Conservation (phyloP, 2,888 invertebrate genomes). For the Epinotia nisella region DNA sequence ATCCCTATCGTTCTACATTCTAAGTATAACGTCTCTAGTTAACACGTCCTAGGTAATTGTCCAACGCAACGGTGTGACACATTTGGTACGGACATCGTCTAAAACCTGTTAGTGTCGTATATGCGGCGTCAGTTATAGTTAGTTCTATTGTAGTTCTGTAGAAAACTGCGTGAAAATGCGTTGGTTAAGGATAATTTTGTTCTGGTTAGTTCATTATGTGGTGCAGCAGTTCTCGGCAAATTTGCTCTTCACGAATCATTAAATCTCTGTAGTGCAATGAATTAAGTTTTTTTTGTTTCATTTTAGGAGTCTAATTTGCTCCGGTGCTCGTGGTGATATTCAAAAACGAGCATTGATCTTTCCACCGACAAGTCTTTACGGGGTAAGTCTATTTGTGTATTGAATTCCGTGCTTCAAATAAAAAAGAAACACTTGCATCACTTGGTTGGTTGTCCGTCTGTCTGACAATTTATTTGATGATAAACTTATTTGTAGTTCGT, state of each 20-base stretch:
- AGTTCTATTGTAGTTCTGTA: constrained; percentile 1
- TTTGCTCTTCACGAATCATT: background rate
- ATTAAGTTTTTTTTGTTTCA: constrained; percentile 53
- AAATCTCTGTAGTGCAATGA: constrained; percentile 42
- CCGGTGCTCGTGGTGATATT: constrained; percentile 58
- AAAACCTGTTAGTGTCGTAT: constrained; percentile 30
- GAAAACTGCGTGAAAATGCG: constrained; percentile 14
- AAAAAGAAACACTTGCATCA: too few species aligned
- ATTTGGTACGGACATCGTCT: background rate
- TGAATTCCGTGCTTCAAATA: background rate
- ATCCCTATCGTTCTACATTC: constrained; percentile 15
- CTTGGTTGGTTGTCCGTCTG: too few species aligned
- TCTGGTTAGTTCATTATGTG: constrained; percentile 54
- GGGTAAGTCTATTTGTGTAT: constrained; percentile 61
- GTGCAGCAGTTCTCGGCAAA: background rate
- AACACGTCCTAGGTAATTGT: constrained; percentile 32
- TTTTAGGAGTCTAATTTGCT: constrained; percentile 47
- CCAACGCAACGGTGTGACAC: constrained; percentile 29
- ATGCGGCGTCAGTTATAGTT: constrained; percentile 13
- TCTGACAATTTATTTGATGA: too few species aligned
- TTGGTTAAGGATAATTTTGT: constrained; percentile 12
- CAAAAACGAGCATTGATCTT: constrained; percentile 73
- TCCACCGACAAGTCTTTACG: constrained; percentile 77
- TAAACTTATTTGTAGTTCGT: too few species aligned
- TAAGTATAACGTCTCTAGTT: constrained; percentile 19